phyloP scores from a whole-genome alignment of 2,113 vertebrate species.

The Sturnus vulgaris region DNA sequence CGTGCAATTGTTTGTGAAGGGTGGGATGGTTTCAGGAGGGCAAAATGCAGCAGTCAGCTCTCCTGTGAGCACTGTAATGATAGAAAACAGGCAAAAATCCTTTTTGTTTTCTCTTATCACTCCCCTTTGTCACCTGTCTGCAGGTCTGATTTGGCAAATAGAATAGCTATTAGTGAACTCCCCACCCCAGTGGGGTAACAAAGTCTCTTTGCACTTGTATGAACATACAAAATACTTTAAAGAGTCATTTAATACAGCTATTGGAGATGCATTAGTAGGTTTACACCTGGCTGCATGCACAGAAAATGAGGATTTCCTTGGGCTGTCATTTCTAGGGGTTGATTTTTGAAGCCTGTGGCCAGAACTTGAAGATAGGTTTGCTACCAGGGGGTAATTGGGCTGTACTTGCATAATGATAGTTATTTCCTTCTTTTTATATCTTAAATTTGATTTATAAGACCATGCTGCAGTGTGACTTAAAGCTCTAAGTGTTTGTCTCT shows the following conservation, averaged over 20 bases:
- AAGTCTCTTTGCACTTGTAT: not conserved
- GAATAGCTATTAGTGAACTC: not conserved
- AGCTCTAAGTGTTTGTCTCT: slow-evolving; percentile 17
- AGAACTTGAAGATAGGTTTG: not conserved
- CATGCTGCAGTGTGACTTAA: not conserved
- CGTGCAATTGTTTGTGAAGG: not conserved
- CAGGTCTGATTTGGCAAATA: not conserved
- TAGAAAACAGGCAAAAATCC: not conserved
- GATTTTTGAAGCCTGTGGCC: not conserved
- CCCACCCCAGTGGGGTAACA: not conserved
- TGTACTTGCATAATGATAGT: not conserved
- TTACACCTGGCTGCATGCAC: not conserved
- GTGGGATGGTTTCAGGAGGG: not conserved
- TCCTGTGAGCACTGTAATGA: not conserved
- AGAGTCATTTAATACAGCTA: not conserved
- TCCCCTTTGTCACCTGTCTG: not conserved
- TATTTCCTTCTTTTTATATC: slow-evolving; percentile 9
- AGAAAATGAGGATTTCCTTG: not conserved
- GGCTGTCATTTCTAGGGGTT: not conserved
- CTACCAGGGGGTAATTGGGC: not conserved
- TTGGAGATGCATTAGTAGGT: not conserved
- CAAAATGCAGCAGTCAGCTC: not conserved
- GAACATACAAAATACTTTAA: not conserved
- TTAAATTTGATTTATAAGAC: not conserved
- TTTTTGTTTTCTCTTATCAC: not conserved